These are phyloP conservation scores for Ormyrus pomaceus DNA, from an alignment of 2,888 invertebrate species.

Conservation along the genomic window DNA sequence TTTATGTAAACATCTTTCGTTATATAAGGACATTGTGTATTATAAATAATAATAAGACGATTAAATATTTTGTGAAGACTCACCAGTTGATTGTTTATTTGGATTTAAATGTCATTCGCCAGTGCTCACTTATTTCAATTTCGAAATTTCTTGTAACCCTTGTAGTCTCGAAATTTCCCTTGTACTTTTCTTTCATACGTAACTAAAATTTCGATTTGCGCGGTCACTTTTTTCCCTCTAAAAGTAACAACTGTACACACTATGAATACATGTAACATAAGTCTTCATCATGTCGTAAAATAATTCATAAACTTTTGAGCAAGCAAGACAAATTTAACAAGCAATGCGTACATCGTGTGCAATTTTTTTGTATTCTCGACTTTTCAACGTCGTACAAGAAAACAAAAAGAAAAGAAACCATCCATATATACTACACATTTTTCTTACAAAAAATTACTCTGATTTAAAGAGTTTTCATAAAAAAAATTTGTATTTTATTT, in stretches of 20 bases:
- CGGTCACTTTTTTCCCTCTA: too few species aligned
- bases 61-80: slow-evolving; percentile 56
- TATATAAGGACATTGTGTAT: slow-evolving; percentile 44
- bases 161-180: too few species aligned
- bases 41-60: slow-evolving; percentile 49
- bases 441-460: background rate
- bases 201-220: too few species aligned
- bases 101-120: slow-evolving; percentile 15
- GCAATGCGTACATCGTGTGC: background rate
- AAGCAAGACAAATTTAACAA: background rate
- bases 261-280: too few species aligned
- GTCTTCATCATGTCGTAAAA: too few species aligned
- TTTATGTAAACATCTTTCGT: slow-evolving; percentile 45
- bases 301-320: background rate
- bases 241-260: too few species aligned
- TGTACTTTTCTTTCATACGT: background rate
- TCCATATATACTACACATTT: background rate
- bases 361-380: slow-evolving; percentile 11
- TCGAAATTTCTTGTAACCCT: background rate
- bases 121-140: slow-evolving; percentile 11
- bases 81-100: slow-evolving; percentile 49
- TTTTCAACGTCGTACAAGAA: too few species aligned
- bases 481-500: background rate
- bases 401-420: background rate
- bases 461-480: background rate